Conservation (phyloP, 2,113 vertebrate genomes). For the Corydoras sp. region DNA sequence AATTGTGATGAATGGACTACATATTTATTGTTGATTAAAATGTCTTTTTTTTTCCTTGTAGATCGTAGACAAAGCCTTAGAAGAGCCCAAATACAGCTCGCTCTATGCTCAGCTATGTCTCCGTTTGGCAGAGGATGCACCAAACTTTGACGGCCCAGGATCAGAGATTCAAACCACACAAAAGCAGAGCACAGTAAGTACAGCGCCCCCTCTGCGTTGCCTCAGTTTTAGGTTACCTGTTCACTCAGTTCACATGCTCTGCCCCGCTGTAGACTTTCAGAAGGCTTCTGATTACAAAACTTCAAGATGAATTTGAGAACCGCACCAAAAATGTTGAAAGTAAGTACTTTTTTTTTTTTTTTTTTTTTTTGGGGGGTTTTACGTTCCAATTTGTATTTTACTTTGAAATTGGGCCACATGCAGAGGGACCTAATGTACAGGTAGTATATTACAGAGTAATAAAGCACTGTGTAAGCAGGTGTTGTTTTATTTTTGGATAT, state of each 20-base stretch:
- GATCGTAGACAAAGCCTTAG: conserved; percentile 99
- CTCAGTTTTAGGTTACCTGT: too few relatives aligned
- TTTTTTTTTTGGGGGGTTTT: neutral
- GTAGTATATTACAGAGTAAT: too few relatives aligned
- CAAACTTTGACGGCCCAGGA: conserved; percentile 99
- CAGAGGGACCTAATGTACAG: too few relatives aligned
- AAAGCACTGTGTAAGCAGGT: too few relatives aligned
- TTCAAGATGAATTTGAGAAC: conserved; percentile 99
- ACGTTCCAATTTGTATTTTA: neutral
- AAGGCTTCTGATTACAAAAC: conserved; percentile 99
- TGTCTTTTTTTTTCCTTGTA: conserved; percentile 43
- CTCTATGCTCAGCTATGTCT: conserved; percentile 99
- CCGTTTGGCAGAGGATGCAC: conserved; percentile 99
- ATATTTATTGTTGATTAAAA: neutral
- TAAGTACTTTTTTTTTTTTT: conserved; percentile 43
- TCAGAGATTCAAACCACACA: conserved; percentile 95
- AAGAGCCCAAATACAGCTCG: conserved; percentile 99
- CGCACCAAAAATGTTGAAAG: conserved; percentile 99
- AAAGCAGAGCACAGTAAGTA: conserved; percentile 98
- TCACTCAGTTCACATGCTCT: neutral
- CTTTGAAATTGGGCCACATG: neutral
- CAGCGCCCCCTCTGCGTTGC: neutral
- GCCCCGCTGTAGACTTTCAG: conserved; percentile 85
- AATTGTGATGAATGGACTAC: too few relatives aligned
- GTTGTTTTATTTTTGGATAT: too few relatives aligned